Base-by-base conservation (phyloP, 2,888 invertebrate genomes). In the Diarsia dahlii region DNA sequence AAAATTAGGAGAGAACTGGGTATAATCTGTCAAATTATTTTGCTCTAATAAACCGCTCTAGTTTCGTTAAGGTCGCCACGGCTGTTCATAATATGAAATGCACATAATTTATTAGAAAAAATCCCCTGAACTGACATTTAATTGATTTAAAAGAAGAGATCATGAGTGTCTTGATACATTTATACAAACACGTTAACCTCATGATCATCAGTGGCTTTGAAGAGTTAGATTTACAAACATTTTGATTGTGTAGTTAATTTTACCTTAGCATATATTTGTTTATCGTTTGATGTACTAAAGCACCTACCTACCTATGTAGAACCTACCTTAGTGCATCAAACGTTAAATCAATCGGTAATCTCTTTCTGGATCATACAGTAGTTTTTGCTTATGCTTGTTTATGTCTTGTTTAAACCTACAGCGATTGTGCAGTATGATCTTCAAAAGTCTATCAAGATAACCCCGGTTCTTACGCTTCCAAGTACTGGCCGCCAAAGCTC, bases 21-120 rank as follows among this genome's bases (percentile, higher is more conserved):
- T 6, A 52, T 79, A 81, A 78, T 78, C 67, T 86, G 76, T 81
- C 78, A 81, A 75, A 81, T 84, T 86, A 86, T 77, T 81, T 85
- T 81, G 84, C 76, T 85, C 84, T 81, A 81, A 69, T 84, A 85
- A 85, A 79, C 78, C 56, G 84, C 58, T 76, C 84, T 69, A 81
- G 52, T 84, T 85, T 86, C 71, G 28, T 75, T 79, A 87, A 87
- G 87, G 86, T 86, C 81, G 68, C 46, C 66, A 34, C 28, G 67
- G 75, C 69, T 72, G 66, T 87, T 87, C 56, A 79, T 84, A 70
- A 84, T 76, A 63, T 78, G 6, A 76, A 72, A 46, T 67, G 71
- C 71, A 73, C 64, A 23, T 58, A 58, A 84, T 76, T 76, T 84
- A 76, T 78, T 68, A 69, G 45, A 80, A 28, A 58, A 66, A 69